Percentiles rank a stretch among this genome's conserved stretches.
phyloP scores from a whole-genome alignment of 2,113 vertebrate species.

The Pelodiscus sinensis region DNA sequence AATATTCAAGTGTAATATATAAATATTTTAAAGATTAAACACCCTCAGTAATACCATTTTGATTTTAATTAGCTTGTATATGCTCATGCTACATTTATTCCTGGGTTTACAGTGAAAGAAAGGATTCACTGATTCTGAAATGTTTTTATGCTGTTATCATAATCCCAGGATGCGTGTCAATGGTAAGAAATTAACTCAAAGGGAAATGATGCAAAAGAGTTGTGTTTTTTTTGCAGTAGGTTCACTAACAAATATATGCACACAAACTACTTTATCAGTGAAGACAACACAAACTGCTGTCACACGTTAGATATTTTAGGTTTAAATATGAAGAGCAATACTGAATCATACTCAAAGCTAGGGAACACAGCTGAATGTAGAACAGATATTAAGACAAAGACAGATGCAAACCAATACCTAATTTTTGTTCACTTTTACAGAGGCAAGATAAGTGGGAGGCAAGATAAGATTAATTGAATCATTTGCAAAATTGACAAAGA shows the following conservation, averaged over 20 bases:
- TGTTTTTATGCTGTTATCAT: neutral
- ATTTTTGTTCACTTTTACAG: conserved; percentile 31
- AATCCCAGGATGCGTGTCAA: neutral
- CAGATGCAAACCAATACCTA: conserved; percentile 39
- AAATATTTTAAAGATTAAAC: conserved; percentile 12
- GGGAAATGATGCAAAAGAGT: conserved; percentile 10
- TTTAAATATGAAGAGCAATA: conserved; percentile 25
- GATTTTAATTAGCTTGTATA: conserved; percentile 7
- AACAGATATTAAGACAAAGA: conserved; percentile 35
- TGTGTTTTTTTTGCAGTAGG: conserved; percentile 3
- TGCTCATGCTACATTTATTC: conserved; percentile 8
- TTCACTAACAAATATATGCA: conserved; percentile 10
- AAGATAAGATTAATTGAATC: conserved; percentile 59
- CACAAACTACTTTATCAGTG: neutral
- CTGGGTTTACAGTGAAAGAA: neutral
- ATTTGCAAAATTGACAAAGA: conserved; percentile 51
- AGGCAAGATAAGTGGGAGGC: conserved; percentile 25
- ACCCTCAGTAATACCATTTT: neutral
- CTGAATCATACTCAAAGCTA: neutral
- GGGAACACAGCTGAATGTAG: neutral
- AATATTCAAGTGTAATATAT: neutral
- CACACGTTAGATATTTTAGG: conserved; percentile 14
- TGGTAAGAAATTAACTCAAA: neutral
- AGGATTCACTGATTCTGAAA: neutral
- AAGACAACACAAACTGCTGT: neutral